These are phyloP conservation scores for Oenanthe melanoleuca DNA, from an alignment of 2,113 vertebrate species.

Conservation along the genomic window DNA sequence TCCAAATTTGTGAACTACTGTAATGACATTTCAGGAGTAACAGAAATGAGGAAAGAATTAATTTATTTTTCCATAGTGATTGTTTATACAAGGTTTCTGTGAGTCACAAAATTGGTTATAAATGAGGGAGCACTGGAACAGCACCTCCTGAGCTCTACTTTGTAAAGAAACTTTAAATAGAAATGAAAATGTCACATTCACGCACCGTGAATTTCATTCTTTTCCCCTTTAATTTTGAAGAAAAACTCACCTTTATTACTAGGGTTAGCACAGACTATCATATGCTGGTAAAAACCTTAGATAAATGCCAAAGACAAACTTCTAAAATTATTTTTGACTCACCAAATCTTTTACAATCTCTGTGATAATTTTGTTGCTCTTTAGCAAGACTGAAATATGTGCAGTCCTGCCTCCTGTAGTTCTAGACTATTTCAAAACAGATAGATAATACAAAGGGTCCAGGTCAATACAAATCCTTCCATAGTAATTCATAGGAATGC, in stretches of 20 bases:
- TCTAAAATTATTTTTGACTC: constrained; percentile 13
- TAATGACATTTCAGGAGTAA: constrained; percentile 38
- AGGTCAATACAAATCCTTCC: neutral
- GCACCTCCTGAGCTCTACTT: neutral
- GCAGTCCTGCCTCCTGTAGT: neutral
- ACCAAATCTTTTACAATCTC: neutral
- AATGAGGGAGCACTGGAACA: neutral
- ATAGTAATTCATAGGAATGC: neutral
- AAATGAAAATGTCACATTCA: constrained; percentile 51
- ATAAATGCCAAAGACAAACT: constrained; percentile 16
- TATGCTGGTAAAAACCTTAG: neutral
- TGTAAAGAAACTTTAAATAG: constrained; percentile 36
- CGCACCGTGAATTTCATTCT: neutral
- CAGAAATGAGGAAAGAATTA: neutral
- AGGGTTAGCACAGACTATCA: neutral
- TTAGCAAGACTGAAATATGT: neutral
- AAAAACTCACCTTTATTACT: constrained; percentile 2
- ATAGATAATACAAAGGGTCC: neutral
- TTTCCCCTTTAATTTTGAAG: constrained; percentile 3
- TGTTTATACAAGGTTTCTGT: constrained; percentile 39
- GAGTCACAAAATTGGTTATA: constrained; percentile 18
- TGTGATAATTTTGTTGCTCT: neutral
- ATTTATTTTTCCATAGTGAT: neutral
- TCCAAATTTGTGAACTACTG: neutral
- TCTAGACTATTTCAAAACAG: neutral